Conservation (phyloP, 2,888 invertebrate species). For the Sussaba pulchella region DNA sequence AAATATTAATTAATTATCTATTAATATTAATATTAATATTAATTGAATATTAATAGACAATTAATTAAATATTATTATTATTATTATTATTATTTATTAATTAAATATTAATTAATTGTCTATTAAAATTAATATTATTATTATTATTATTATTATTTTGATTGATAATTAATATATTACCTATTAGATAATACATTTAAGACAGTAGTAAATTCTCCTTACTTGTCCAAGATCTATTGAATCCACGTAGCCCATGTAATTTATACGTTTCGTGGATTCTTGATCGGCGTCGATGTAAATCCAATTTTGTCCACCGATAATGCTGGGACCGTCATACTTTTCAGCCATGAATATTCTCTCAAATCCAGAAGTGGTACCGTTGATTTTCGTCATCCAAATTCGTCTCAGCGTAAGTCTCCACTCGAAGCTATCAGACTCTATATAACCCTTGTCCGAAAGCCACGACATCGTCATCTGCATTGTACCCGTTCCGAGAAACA, state of each 20-base stretch:
- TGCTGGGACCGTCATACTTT: constrained; percentile 90
- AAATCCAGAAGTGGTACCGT: constrained; percentile 94
- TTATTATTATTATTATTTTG: too few relatives aligned
- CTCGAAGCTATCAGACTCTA: constrained; percentile 83
- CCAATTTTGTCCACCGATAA: constrained; percentile 94
- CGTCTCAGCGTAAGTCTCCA: constrained; percentile 89
- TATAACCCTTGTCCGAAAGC: constrained; percentile 74
- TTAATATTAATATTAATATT: too few relatives aligned
- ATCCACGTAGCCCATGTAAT: constrained; percentile 92
- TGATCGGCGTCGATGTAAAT: constrained; percentile 91
- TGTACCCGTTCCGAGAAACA: constrained; percentile 76
- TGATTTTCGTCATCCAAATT: constrained; percentile 92
- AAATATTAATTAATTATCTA: too few relatives aligned
- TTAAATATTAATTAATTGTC: too few relatives aligned
- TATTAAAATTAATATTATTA: too few relatives aligned
- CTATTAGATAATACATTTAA: too few relatives aligned
- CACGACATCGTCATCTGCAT: constrained; percentile 76
- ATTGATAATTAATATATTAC: too few relatives aligned
- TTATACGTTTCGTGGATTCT: constrained; percentile 88
- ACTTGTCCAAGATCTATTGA: constrained; percentile 89
- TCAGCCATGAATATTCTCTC: constrained; percentile 97
- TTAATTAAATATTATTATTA: too few relatives aligned
- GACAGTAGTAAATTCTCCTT: too few relatives aligned
- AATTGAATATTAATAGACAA: too few relatives aligned
- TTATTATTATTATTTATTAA: too few relatives aligned